These are phyloP conservation scores for Caenorhabditis sp. DNA, from an alignment of 2,888 invertebrate species.

Conservation along the genomic window DNA sequence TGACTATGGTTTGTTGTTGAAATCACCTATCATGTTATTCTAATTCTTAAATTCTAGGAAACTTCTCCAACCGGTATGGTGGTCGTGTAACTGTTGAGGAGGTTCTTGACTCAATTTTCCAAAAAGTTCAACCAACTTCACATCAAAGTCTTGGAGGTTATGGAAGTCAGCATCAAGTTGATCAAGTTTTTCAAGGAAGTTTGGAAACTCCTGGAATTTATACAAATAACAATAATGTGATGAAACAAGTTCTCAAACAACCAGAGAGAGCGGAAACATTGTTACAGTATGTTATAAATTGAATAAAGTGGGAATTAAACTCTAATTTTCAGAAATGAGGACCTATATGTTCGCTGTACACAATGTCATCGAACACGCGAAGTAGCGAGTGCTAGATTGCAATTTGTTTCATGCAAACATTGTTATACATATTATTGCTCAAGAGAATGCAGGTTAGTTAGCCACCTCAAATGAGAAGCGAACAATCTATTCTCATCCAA, in stretches of 20 bases:
- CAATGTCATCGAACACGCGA: constrained; percentile 69
- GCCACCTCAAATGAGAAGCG: too few species aligned
- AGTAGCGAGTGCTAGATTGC: constrained; percentile 80
- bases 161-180: constrained; percentile 27
- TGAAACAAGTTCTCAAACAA: constrained; percentile 63
- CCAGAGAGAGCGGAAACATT: constrained; percentile 68
- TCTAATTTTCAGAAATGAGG: constrained; percentile 40
- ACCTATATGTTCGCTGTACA: constrained; percentile 67
- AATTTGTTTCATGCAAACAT: constrained; percentile 91
- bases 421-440: constrained; percentile 94
- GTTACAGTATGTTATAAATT: constrained; percentile 46
- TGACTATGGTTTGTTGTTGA: constrained; percentile 41
- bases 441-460: constrained; percentile 48
- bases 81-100: constrained; percentile 82
- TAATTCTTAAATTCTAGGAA: constrained; percentile 26
- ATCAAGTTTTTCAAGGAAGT: constrained; percentile 52
- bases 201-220: constrained; percentile 67
- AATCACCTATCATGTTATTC: constrained; percentile 6
- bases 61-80: constrained; percentile 56
- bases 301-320: neutral
- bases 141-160: constrained; percentile 22
- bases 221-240: constrained; percentile 63
- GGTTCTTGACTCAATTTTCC: constrained; percentile 87
- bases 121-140: constrained; percentile 79
- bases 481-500: constrained; percentile 73